Percentiles rank a stretch among this genome's conserved stretches.
Evolutionary conservation across 2,888 invertebrate species (phyloP).

Genomic region (Acronicta psi): DNA sequence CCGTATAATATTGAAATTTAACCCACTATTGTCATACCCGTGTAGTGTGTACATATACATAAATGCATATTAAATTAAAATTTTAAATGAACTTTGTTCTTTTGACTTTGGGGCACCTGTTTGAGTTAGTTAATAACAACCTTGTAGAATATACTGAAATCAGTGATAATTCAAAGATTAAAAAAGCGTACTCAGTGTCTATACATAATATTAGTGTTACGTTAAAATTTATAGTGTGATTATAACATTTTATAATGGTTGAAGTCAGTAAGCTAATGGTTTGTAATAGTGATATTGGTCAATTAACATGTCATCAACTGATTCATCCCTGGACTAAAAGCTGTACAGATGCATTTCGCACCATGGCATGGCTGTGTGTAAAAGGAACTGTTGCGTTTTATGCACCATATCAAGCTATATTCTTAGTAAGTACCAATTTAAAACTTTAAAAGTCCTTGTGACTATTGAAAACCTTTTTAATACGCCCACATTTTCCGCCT

Average conservation of each 20-base stretch:
- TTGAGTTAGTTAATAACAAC: constrained; percentile 2
- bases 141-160: background rate
- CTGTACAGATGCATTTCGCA: constrained; percentile 67
- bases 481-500: too few relatives aligned
- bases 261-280: constrained; percentile 79
- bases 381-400: constrained; percentile 71
- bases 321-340: constrained; percentile 78
- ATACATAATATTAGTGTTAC: too few relatives aligned
- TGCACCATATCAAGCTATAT: constrained; percentile 62
- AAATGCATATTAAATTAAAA: constrained; percentile 40
- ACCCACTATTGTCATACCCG: constrained; percentile 28
- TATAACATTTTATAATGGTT: too few relatives aligned
- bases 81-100: constrained; percentile 48
- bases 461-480: too few relatives aligned
- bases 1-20: constrained; percentile 3
- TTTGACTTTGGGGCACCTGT: constrained; percentile 7
- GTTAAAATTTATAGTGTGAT: too few relatives aligned
- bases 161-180: too few relatives aligned
- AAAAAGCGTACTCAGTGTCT: too few relatives aligned
- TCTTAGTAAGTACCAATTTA: constrained; percentile 75
- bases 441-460: too few relatives aligned
- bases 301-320: constrained; percentile 65
- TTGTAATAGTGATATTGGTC: constrained; percentile 55
- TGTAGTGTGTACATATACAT: background rate
- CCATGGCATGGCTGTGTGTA: constrained; percentile 65